Evolutionary conservation across 1,140 invertebrate genomes (phyloP), one percentile per base, ranked within the genome.

Genomic region (Littorina saxatilis): DNA sequence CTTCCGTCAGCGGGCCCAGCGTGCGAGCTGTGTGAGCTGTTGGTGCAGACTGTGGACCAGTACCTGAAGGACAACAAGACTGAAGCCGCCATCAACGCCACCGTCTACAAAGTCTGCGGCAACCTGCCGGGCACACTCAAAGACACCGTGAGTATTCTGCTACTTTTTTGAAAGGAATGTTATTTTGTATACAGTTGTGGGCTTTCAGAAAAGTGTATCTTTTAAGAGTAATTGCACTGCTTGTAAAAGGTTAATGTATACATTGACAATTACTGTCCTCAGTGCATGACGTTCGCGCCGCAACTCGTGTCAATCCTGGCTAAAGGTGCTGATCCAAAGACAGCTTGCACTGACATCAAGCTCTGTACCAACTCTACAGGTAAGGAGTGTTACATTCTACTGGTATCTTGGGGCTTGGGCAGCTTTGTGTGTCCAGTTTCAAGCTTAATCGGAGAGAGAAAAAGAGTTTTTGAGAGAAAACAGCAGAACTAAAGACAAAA

Each of bases 1-100:
- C 61, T 29, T 66, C 27, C 29, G 27, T n/a, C n/a, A 66, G 20
- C 75, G 29, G 40, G 58, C 4, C 47, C 55, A n/a, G 76, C 66
- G 13, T 83, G 82, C 58, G 82, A 83, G 63, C 1, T 83, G 58
- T 83, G 82, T 47, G 43, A 83, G 82, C 79, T 79, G 72, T 29
- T 83, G 13, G 58, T 83, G n/a, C 63, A 83, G 40, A 75, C 72
- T 47, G 52, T 76, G 17, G 78, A 83, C 77, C 50, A 74, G 55
- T 80, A 80, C 76, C 52, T 75, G 37, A 58, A 80, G 66, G 39
- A 83, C 1, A 83, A 83, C 58, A 66, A 75, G 20, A 61, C 61
- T 5, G 72, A 76, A 29, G 82, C 78, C 9, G 82, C 79, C 73
- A 80, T 83, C 72, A 83, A 81, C 63, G 78, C 82, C 73, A 83